Base-by-base conservation (phyloP, 2,797 vertebrate species). In the Anas flavirostris region DNA sequence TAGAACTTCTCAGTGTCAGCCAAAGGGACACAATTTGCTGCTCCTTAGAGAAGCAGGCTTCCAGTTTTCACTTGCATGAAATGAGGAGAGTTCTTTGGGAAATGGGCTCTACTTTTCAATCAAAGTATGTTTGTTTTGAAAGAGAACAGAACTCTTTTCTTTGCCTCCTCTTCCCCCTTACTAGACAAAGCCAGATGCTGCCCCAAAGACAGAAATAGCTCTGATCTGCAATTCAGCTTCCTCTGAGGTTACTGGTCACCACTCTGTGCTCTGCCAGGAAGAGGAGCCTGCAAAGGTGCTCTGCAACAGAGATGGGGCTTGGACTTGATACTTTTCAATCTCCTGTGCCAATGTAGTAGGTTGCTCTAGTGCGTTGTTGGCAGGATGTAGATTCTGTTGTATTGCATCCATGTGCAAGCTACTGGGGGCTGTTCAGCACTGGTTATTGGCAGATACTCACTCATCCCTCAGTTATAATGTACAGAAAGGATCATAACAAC, bases 291-390 rank as follows among this genome's bases (percentile, higher is more conserved):
- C 25, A 64, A 17, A 55, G 50, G 7, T 4, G 33, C 16, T 53
- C 46, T 66, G 46, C 13, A 72, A 3, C 16, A 37, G 31, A 41
- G 12, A 4, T 6, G 14, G 1, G 10, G 31, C 35, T 43, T 53
- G 2, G 1, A 37, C 18, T 3, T 55, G 7, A 15, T 6, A 18
- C 8, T 28, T 21, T 31, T 48, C 52, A 37, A 8, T 7, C 23
- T 39, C 31, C 63, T 41, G 26, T 6, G 25, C 1, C 2, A 8
- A 9, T 10, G n/a, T 16, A 26, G 18, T 6, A 43, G 8, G 16
- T 17, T 67, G 5, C 25, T 50, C 37, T 0, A 5, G 29, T 8
- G 26, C 16, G 2, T 1, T 33, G 26, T 12, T 35, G 19, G 46
- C 33, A 44, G 21, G 16, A 50, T 44, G 31, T 12, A 15, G 10